Evolutionary conservation across 1,140 invertebrate genomes (phyloP).

Genomic region (fruit fly (Drosophila melanogaster)): Release_6_plus_ISO1_MT NT_033779.5:18179001-18179500

Average conservation of each 20-base stretch:
- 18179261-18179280: conserved; percentile 40
- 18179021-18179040: conserved; percentile 35
- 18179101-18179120: background rate
- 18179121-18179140: conserved; percentile 13
- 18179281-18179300: conserved; percentile 74
- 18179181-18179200: conserved; percentile 81
- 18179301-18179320: conserved; percentile 65
- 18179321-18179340: conserved; percentile 69
- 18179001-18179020: conserved; percentile 40
- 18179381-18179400: conserved; percentile 6
- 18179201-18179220: conserved; percentile 74
- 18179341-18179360: conserved; percentile 32
- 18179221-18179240: conserved; percentile 10
- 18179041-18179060: conserved; percentile 18
- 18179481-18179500: conserved; percentile 40
- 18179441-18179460: background rate
- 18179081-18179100: conserved; percentile 48
- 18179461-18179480: background rate
- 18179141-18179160: conserved; percentile 40
- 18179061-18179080: conserved; percentile 48
- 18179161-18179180: conserved; percentile 79
- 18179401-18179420: conserved; percentile 46
- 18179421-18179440: conserved; percentile 12
- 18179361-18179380: background rate
- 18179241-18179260: conserved; percentile 6